Conservation (phyloP, 1,140 invertebrate species). For the Magallana ariakensis region DNA sequence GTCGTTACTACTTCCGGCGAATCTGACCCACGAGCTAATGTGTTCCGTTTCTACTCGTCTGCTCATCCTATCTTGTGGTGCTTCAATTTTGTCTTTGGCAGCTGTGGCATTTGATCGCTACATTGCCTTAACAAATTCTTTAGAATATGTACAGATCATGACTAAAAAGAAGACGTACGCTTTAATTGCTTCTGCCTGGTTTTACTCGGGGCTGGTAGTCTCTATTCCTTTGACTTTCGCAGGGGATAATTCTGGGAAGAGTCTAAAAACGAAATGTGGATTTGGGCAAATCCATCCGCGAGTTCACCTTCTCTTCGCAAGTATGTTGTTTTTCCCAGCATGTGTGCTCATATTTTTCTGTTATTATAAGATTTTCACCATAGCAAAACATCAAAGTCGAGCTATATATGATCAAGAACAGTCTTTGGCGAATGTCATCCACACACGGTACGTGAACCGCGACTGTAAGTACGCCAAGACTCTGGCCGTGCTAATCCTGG, state of each 20-base stretch:
- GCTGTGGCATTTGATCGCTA: conserved; percentile 85
- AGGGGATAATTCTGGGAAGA: conserved; percentile 72
- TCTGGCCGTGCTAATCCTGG: conserved; percentile 84
- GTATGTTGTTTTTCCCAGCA: conserved; percentile 68
- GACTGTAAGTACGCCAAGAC: conserved; percentile 84
- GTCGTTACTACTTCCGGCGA: conserved; percentile 55
- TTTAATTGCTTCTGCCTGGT: conserved; percentile 83
- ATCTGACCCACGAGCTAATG: conserved; percentile 65
- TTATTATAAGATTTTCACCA: conserved; percentile 85
- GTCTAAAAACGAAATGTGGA: conserved; percentile 79
- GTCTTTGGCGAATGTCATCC: conserved; percentile 80
- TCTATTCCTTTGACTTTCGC: neutral
- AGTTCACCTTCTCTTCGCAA: conserved; percentile 62
- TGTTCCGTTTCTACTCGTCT: conserved; percentile 84
- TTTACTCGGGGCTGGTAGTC: conserved; percentile 81
- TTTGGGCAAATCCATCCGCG: conserved; percentile 63
- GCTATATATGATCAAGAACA: conserved; percentile 85
- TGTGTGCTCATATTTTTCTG: conserved; percentile 82
- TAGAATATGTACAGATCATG: conserved; percentile 83
- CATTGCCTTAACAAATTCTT: conserved; percentile 84
- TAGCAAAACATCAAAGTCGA: conserved; percentile 84
- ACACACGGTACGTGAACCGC: conserved; percentile 63
- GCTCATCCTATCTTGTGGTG: conserved; percentile 84
- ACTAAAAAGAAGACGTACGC: conserved; percentile 83
- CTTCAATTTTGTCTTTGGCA: conserved; percentile 84